Conservation (phyloP, 2,888 invertebrate species). For the Tiliacea aurago region DNA sequence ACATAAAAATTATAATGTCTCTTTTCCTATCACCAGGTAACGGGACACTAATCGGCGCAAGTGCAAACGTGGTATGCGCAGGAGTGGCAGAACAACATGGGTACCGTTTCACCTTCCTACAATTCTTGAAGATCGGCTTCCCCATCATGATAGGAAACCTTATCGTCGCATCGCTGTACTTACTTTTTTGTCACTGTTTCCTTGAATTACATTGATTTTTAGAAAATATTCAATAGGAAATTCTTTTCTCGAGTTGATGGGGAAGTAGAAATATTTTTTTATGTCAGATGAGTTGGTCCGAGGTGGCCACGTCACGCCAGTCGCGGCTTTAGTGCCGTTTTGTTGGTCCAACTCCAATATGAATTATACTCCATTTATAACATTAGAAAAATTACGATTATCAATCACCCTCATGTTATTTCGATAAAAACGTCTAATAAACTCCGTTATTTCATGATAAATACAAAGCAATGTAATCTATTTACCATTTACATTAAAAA, state of each 20-base stretch:
- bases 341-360: not conserved
- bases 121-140: conserved; percentile 96
- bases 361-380: not conserved
- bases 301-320: too few relatives aligned
- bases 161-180: conserved; percentile 92
- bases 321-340: not conserved
- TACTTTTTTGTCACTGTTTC: conserved; percentile 93
- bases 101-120: conserved; percentile 95
- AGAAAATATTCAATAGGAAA: not conserved
- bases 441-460: too few relatives aligned
- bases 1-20: not conserved
- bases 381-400: too few relatives aligned
- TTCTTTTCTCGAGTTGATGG: not conserved
- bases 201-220: conserved; percentile 41
- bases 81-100: conserved; percentile 98
- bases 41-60: conserved; percentile 97
- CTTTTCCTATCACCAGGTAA: conserved; percentile 90
- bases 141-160: conserved; percentile 95
- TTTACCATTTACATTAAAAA: too few relatives aligned
- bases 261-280: not conserved
- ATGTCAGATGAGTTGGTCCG: not conserved
- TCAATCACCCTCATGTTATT: too few relatives aligned
- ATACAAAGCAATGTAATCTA: too few relatives aligned
- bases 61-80: conserved; percentile 97
- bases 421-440: too few relatives aligned